These are phyloP conservation scores for Euplexia lucipara DNA, from an alignment of 2,888 invertebrate species.

Conservation along the genomic window DNA sequence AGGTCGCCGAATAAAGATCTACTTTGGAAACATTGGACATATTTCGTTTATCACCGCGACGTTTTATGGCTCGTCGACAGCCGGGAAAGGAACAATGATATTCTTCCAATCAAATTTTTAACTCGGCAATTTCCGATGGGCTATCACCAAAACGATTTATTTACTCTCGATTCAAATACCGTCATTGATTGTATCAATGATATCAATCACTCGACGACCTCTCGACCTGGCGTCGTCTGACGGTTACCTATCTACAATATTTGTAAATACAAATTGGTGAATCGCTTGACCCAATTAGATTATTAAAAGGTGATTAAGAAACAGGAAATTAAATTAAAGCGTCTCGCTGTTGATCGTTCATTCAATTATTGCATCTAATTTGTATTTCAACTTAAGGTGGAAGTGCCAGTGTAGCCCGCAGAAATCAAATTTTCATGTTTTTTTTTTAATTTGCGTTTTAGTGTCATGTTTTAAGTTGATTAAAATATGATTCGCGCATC, in stretches of 20 bases:
- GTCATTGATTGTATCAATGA: conserved; percentile 7
- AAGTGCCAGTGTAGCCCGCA: too few species aligned
- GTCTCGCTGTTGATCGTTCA: not conserved
- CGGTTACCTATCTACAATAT: not conserved
- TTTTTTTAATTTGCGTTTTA: too few species aligned
- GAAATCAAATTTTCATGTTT: too few species aligned
- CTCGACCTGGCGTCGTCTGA: not conserved
- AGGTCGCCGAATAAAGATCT: not conserved
- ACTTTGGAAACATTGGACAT: conserved; percentile 13
- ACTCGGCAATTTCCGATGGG: conserved; percentile 24
- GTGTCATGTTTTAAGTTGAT: too few species aligned
- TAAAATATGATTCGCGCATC: too few species aligned
- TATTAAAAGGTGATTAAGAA: not conserved
- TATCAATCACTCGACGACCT: conserved; percentile 9
- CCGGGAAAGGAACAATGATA: conserved; percentile 9
- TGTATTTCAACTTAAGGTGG: too few species aligned
- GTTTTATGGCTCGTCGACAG: conserved; percentile 22
- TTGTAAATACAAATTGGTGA: not conserved
- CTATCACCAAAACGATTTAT: conserved; percentile 30
- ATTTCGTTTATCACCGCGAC: conserved; percentile 15
- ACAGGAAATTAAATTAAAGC: not conserved
- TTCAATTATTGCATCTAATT: not conserved
- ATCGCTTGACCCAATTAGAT: conserved; percentile 5
- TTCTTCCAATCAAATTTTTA: conserved; percentile 32
- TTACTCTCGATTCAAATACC: conserved; percentile 9